Evolutionary conservation across 2,797 vertebrate genomes (phyloP), one percentile per base, ranked within the genome.

Genomic region (Chaunax sp.): DNA sequence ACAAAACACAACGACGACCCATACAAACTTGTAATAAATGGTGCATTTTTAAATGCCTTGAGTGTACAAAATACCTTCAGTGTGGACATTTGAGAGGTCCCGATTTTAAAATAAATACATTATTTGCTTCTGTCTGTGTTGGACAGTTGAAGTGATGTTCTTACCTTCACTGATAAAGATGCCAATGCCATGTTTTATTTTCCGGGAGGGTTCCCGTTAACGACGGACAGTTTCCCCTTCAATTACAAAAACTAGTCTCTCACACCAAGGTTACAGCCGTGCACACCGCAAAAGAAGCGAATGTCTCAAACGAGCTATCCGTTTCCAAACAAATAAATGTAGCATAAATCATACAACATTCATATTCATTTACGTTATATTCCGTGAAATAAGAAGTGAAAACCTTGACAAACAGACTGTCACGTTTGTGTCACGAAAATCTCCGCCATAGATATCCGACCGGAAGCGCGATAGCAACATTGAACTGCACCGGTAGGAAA

Each of bases 181-280:
- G 54, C 80, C 13, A 91, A 43, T 2, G 89, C 81, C 92, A 94
- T 93, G 37, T 55, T 88, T 25, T 25, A 12, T 63, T 30, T 46
- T 15, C 3, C 2, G 6, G 19, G 13, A 0, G 1, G 0, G 25
- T 1, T 12, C n/a, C 18, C 10, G 40, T 14, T 16, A 25, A 16
- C 22, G 23, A 16, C 15, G 46, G 6, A 10, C 11, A n/a, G 25
- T n/a, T 18, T 16, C 1, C 28, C 20, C 30, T 14, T 33, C 13
- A 26, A 14, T 4, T 46, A 53, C 9, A 18, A 16, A 30, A 9
- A 19, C 26, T 25, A 11, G 19, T 15, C 38, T 35, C 15, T 14
- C 41, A 60, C 20, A n/a, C 68, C 87, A 92, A 93, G 90, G 89
- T 90, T 87, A 92, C 41, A 46, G 22, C 40, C 15, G 26, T 5